phyloP scores from a whole-genome alignment of 2,888 invertebrate genomes.

The Melipona bicolor region DNA sequence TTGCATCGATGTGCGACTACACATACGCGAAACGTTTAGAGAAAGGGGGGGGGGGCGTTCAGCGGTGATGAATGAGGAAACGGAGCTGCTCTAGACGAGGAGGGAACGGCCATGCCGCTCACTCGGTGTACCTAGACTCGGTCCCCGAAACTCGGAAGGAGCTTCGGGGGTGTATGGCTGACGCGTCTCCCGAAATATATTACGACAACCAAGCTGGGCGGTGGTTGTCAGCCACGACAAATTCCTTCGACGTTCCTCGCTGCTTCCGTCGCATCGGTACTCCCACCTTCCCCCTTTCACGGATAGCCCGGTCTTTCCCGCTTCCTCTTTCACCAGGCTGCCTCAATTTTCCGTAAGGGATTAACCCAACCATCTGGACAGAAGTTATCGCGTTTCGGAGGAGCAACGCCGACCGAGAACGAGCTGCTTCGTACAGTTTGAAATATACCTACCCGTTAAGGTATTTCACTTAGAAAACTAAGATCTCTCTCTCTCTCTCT shows the following conservation, averaged over 20 bases:
- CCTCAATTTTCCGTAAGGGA: conserved; percentile 27
- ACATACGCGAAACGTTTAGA: neutral
- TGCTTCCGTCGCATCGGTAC: neutral
- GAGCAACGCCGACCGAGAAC: neutral
- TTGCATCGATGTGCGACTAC: neutral
- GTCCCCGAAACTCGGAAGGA: conserved; percentile 23
- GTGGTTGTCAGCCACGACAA: conserved; percentile 58
- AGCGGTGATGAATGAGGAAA: conserved; percentile 62
- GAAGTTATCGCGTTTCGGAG: neutral
- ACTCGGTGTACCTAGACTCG: neutral
- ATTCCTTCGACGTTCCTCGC: conserved; percentile 55
- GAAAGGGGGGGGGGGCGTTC: neutral
- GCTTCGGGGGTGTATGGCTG: conserved; percentile 25
- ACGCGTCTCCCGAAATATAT: conserved; percentile 54
- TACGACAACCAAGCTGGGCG: conserved; percentile 37
- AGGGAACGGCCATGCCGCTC: neutral
- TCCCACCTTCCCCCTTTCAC: neutral
- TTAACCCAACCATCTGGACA: conserved; percentile 7
- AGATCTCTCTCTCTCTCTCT: no score
- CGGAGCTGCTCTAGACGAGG: conserved; percentile 23
- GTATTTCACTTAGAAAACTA: neutral
- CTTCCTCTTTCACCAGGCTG: neutral
- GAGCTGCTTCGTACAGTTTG: neutral
- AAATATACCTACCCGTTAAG: neutral
- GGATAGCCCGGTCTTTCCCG: neutral